Percentiles rank a stretch among this genome's conserved stretches.
Evolutionary conservation across 2,888 invertebrate species (phyloP).

Genomic region (Athalia circularis): DNA sequence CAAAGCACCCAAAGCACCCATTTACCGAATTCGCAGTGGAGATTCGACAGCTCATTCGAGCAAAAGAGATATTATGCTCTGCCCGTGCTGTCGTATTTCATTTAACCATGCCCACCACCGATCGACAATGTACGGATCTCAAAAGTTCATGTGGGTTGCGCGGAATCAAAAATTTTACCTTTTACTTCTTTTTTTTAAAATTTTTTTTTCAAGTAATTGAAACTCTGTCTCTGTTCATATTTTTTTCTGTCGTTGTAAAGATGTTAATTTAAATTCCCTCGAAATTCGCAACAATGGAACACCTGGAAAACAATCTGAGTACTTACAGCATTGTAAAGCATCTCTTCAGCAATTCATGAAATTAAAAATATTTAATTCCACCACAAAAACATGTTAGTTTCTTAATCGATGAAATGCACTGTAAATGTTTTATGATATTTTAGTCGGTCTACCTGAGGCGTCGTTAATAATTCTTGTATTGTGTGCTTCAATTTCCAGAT

Average conservation of each 20-base stretch:
- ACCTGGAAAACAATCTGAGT: too few species aligned
- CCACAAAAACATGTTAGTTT: too few species aligned
- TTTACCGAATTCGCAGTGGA: slow-evolving; percentile 53
- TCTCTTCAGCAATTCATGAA: too few species aligned
- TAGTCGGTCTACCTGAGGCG: neutral
- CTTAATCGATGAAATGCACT: too few species aligned
- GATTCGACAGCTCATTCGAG: slow-evolving; percentile 58
- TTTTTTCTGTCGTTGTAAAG: too few species aligned
- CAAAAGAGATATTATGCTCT: slow-evolving; percentile 54
- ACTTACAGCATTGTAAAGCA: too few species aligned
- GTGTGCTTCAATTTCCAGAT: slow-evolving; percentile 78
- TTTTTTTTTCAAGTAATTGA: too few species aligned
- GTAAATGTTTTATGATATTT: neutral
- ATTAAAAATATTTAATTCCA: too few species aligned
- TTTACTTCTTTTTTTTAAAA: too few species aligned
- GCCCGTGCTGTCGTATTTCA: slow-evolving; percentile 44
- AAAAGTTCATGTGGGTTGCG: neutral
- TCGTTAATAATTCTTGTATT: slow-evolving; percentile 3
- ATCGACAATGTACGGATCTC: slow-evolving; percentile 13
- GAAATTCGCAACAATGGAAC: too few species aligned
- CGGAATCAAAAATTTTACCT: slow-evolving; percentile 13
- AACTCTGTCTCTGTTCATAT: too few species aligned
- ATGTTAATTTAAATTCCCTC: too few species aligned
- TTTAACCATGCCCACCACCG: slow-evolving; percentile 24
- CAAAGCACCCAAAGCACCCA: slow-evolving; percentile 49